These are phyloP conservation scores for Trichonephila clavata DNA, from an alignment of 1,140 invertebrate species.

Conservation along the genomic window DNA sequence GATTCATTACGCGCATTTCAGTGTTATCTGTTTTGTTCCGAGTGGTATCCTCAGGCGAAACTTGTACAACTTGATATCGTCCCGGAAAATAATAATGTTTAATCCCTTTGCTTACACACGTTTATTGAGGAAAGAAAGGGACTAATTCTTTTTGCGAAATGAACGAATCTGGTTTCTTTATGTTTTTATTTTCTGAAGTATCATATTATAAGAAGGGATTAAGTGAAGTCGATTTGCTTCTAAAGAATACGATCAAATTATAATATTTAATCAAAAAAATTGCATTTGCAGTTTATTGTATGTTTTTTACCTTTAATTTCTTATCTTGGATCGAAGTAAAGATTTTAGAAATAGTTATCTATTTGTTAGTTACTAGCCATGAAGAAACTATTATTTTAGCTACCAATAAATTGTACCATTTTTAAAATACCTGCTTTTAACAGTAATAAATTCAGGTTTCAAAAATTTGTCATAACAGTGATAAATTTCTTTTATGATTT, in stretches of 20 bases:
- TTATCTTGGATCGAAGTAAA: neutral
- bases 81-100: neutral
- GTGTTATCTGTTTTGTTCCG: neutral
- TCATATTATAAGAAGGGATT: neutral
- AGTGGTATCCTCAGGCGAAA: neutral
- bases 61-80: neutral
- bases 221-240: neutral
- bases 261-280: neutral
- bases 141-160: neutral
- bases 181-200: neutral
- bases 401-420: no score
- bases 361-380: neutral
- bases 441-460: no score
- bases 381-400: no score
- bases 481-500: no score
- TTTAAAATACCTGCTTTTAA: no score
- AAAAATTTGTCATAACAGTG: no score
- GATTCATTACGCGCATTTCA: neutral
- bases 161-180: neutral
- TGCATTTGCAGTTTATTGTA: neutral
- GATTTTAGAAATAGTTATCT: neutral
- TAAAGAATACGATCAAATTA: neutral
- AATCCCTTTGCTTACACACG: slow-evolving; percentile 18
- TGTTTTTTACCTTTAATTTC: neutral
- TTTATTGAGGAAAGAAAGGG: slow-evolving; percentile 9